Conservation (phyloP, 2,113 vertebrate genomes). For the Bombycilla garrulus region DNA sequence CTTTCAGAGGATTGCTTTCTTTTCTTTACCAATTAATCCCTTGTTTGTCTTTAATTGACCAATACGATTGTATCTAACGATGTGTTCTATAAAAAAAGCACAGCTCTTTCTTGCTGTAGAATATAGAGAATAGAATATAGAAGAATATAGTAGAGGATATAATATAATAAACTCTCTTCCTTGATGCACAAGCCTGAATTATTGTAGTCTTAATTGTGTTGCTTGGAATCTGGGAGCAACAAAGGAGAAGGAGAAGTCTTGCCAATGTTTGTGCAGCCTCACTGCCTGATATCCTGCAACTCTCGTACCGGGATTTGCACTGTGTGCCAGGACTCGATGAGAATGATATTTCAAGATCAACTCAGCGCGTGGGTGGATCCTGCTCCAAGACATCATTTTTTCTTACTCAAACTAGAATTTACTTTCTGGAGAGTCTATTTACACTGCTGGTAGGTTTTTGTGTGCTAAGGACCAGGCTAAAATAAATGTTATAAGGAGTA, state of each 20-base stretch:
- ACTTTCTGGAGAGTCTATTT: not conserved
- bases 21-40: too few species aligned
- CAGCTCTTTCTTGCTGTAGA: too few species aligned
- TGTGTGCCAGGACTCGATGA: not conserved
- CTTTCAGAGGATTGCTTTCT: too few species aligned
- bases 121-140: too few species aligned
- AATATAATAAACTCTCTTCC: too few species aligned
- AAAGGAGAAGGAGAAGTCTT: not conserved
- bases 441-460: not conserved
- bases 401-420: not conserved
- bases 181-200: too few species aligned
- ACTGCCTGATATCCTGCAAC: slow-evolving; percentile 29
- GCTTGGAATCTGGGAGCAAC: too few species aligned
- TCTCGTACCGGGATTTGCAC: not conserved
- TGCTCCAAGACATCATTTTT: not conserved
- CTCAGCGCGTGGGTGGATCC: slow-evolving; percentile 10
- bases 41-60: too few species aligned
- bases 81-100: too few species aligned
- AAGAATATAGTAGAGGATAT: too few species aligned
- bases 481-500: not conserved
- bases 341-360: slow-evolving; percentile 5
- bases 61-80: too few species aligned
- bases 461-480: not conserved
- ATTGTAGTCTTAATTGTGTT: too few species aligned
- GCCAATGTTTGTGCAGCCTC: slow-evolving; percentile 49